Evolutionary conservation across 2,888 invertebrate genomes (phyloP).

Genomic region (Pteria penguin): DNA sequence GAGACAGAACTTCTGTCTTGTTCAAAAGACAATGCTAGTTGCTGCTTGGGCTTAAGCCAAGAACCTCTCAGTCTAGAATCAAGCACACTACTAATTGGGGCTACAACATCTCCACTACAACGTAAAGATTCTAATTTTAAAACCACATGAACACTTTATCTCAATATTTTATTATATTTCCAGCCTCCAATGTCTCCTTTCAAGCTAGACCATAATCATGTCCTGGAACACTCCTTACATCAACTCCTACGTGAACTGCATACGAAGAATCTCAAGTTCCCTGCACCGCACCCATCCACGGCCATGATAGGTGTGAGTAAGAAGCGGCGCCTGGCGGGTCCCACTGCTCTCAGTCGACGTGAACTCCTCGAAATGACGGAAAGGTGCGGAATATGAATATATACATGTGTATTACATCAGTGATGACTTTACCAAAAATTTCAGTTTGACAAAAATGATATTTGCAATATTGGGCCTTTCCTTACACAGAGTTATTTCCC

Average conservation of each 20-base stretch:
- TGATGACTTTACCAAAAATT: background rate
- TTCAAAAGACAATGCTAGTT: too few relatives aligned
- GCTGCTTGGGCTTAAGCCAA: too few relatives aligned
- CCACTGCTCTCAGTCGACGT: slow-evolving; percentile 92
- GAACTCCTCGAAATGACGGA: slow-evolving; percentile 94
- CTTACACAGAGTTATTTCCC: too few relatives aligned
- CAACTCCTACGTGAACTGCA: slow-evolving; percentile 95
- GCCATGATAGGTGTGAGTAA: slow-evolving; percentile 96
- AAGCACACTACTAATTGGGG: too few relatives aligned
- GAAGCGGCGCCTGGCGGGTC: slow-evolving; percentile 93
- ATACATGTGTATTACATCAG: background rate
- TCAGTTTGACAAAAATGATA: background rate
- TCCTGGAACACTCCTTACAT: slow-evolving; percentile 97
- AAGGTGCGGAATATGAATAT: slow-evolving; percentile 81
- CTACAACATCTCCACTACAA: too few relatives aligned
- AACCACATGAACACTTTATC: too few relatives aligned
- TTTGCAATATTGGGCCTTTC: background rate
- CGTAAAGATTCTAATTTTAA: too few relatives aligned
- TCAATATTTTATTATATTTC: too few relatives aligned
- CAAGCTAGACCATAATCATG: slow-evolving; percentile 91
- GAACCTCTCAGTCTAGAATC: too few relatives aligned
- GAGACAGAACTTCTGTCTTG: too few relatives aligned
- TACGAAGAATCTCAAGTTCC: slow-evolving; percentile 94
- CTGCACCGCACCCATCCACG: slow-evolving; percentile 96
- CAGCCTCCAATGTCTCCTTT: slow-evolving; percentile 54